Base-by-base conservation (phyloP, 2,797 vertebrate species). In the Muscicapa comitata region DNA sequence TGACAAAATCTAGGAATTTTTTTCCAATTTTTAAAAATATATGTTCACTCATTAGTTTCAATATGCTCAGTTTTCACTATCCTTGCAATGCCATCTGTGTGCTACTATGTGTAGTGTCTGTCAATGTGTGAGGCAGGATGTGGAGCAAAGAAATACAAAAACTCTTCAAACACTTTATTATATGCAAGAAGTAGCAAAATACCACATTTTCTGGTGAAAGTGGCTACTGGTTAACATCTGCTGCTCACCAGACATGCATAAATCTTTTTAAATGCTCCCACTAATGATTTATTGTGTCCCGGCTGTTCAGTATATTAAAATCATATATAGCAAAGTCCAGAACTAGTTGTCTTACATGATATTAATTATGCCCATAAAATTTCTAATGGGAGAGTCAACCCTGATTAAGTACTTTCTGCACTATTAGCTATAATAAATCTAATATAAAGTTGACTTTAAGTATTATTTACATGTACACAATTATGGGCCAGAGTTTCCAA, bases 221-320 rank as follows among this genome's bases (percentile, higher is more conserved):
- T 85, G 58, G 62, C 67, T 82, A 50, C 50, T 94, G 25, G 38
- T 7, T 86, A 93, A 59, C 54, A 86, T 58, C 88, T 71, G 47
- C 40, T 92, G 43, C 40, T 94, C 77, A 92, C 18, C 40, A 78
- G 82, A 92, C 87, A 92, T 68, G 38, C 24, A 96, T 87, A 91
- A 92, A 87, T 94, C 57, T 94, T 95, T 89, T 43, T 4, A 88
- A 92, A 92, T 72, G 71, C 62, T 92, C 37, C 71, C 66, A 92
- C 63, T 87, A 94, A 90, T 94, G 11, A 91, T 92, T 97, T 96
- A 21, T 79, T 93, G 13, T 86, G 40, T 92, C 93, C 65, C 90
- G 35, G 43, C 38, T 89, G 68, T 93, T 93, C 93, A 94, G 62
- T 88, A 76, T 97, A 96, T 97, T 97, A 97, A 97, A 95, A 96